Evolutionary conservation across 2,888 invertebrate genomes (phyloP), one percentile per base, ranked within the genome.

Genomic region (Boloria selene): DNA sequence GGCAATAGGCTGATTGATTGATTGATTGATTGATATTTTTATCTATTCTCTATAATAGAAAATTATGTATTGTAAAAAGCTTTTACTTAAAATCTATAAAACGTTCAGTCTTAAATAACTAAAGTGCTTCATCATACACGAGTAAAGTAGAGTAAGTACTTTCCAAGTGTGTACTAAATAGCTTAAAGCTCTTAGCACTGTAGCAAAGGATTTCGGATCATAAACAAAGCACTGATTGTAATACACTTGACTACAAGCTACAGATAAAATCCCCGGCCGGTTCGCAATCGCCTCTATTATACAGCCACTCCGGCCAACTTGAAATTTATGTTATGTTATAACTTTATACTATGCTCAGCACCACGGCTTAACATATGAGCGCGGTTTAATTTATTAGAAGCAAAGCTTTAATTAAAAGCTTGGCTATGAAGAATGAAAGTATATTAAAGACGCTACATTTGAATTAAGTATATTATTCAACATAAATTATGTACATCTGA

Each of bases 281-380:
- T 63, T 50, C 42, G 42, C 49, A 45, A 52, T 64, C 64, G 51
- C 45, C 51, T 58, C 56, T 56, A 38, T 50, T 38, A 47, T 53
- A 49, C 55, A 61, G 55, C 44, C 17, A 51, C 59, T 63, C 67
- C 14, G 63, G 44, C 62, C 49, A 59, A 67, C 54, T 63, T 67
- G 53, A 63, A 67, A 67, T 67, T 67, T 67, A 67, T 65, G 69
- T 69, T 69, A 60, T 60, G 44, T 62, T 66, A 67, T 70, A 70
- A 67, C 61, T 67, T 69, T 67, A 61, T 61, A 64, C 62, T 62
- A 61, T 62, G 64, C 60, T 64, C 49, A 65, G 56, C 56, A 42
- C 64, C 64, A 58, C 67, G 69, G 61, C 64, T 61, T 69, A 66
- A 64, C 66, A 53, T 61, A 60, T 50, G 26, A 45, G 54, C 61